A percentile compares a stretch with the other conserved stretches of the same genome.
phyloP scores from a whole-genome alignment of 2,113 vertebrate species.

The Pluvialis apricaria region DNA sequence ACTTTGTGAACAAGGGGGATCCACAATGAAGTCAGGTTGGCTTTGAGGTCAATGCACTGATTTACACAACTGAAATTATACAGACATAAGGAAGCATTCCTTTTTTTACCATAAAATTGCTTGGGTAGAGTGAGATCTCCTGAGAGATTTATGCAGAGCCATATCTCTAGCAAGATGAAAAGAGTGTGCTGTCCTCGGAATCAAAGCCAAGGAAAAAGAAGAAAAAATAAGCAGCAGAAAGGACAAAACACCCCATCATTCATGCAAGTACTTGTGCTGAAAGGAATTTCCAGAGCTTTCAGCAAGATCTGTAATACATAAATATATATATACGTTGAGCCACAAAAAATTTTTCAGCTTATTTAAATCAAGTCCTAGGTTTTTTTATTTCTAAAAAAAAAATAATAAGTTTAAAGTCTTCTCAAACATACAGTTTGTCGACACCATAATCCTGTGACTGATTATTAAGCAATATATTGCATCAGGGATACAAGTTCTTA shows the following conservation, averaged over 20 bases:
- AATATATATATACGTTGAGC: neutral
- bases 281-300: slow-evolving; percentile 25
- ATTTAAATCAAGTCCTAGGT: neutral
- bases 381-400: neutral
- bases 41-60: slow-evolving; percentile 40
- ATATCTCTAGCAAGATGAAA: slow-evolving; percentile 68
- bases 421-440: neutral
- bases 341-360: neutral
- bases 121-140: slow-evolving; percentile 40
- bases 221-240: slow-evolving; percentile 27
- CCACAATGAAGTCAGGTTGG: slow-evolving; percentile 17
- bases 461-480: neutral
- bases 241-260: slow-evolving; percentile 39
- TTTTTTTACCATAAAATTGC: slow-evolving; percentile 20
- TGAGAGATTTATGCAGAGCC: slow-evolving; percentile 66
- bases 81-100: slow-evolving; percentile 22
- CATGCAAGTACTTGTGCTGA: neutral
- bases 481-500: neutral
- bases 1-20: slow-evolving; percentile 1
- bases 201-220: slow-evolving; percentile 60
- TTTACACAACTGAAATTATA: slow-evolving; percentile 52
- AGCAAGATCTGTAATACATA: neutral
- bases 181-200: slow-evolving; percentile 56
- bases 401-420: neutral
- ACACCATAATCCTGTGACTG: neutral